Base-by-base conservation (phyloP, 2,888 invertebrate genomes). In the Heliconius sara region DNA sequence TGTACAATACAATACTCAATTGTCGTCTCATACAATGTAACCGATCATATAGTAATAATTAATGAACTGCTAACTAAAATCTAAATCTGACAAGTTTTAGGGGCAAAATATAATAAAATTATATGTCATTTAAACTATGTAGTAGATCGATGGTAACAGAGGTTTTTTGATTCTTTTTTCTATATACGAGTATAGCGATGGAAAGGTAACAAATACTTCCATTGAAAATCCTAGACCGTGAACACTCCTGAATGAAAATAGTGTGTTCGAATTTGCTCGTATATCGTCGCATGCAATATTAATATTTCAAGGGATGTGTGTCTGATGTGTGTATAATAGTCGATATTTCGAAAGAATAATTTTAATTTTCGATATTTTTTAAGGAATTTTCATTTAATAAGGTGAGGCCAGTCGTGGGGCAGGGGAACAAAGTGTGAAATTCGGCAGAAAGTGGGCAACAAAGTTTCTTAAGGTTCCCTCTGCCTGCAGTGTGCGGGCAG, bases 221-320 rank as follows among this genome's bases (percentile, higher is more conserved):
- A 81, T 76, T 81, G 76, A 81, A 81, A 81, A 81, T 81, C 81
- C 72, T 81, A 81, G 81, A 79, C 79, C 77, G 77, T 81, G 79
- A 81, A 79, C 77, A 76, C 81, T 79, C 67, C 72, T 81, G 77
- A 80, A 80, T 80, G 80, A 80, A 80, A 80, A 80, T 78, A 77
- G 77, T 77, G 80, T 78, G 77, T 77, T 80, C 77, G 77, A 77
- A 82, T 80, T 80, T 83, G 81, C 80, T 82, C 77, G 83, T 82
- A 73, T 74, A 79, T 81, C 79, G 77, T 70, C 78, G 74, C 78
- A 79, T 79, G 79, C 79, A 75, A 77, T 81, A 77, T 80, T 74
- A 81, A 73, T 79, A 70, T 79, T 79, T 79, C 68, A 63, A 78
- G 78, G 43, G 80, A 78, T 76, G 75, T 66, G 39, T 2, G 30